Evolutionary conservation across 1,140 invertebrate species (phyloP), one percentile per base, ranked within the genome.

Genomic region (Hypothenemus hampei): DNA sequence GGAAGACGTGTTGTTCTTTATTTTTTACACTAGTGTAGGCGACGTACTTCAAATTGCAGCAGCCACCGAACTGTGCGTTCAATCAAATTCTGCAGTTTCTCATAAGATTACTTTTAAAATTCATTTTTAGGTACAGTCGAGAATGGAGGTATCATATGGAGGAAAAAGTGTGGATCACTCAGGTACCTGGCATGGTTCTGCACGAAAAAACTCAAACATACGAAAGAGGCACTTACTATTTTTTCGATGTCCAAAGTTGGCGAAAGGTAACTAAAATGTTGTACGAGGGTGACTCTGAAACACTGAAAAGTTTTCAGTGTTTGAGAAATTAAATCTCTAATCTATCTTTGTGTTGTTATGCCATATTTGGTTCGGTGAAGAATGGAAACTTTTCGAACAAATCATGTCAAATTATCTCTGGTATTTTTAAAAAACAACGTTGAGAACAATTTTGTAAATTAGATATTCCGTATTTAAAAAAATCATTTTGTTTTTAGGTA

Each of bases 81-180:
- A 29, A 6, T 29, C 26, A 29, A 6, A 6, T 6, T 29, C 11
- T 29, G 26, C n/a, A n/a, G n/a, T 29, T 29, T 29, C 6, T n/a
- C 6, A 6, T 7, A 29, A 29, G 6, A 29, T 29, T 29, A n/a
- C 6, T n/a, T 29, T 29, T 29, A 29, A 0, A 7, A n/a, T 37
- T 46, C 16, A 5, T 13, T 18, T 24, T 69, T 63, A 89, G 94
- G 73, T 97, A 98, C 72, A 91, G 84, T 74, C 83, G 96, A 72
- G 96, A 99, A 68, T 99, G 97, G 97, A 82, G 97, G 75, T 99
- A 95, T 80, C 96, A 98, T 73, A 98, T 91, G 79, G 94, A 97
- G 69, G 95, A 99, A 73, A 91, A 95, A 74, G 89, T 98, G 62
- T 99, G 97, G 97, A 93, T 99, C 73, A 98, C 94, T 61, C 86